Conservation (phyloP, 1,140 invertebrate genomes). For the Philotrypesis tridentata region DNA sequence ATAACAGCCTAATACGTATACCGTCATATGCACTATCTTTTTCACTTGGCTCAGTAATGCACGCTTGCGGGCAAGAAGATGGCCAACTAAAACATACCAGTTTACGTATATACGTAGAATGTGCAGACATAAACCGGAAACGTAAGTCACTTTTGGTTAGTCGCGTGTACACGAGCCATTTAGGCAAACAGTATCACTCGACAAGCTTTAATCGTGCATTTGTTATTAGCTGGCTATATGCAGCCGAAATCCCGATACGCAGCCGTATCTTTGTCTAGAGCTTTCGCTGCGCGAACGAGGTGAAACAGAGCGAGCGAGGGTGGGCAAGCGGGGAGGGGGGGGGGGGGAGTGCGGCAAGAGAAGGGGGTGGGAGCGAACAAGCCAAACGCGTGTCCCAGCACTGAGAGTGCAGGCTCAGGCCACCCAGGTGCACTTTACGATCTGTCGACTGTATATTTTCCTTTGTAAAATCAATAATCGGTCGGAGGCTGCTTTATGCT, state of each 20-base stretch:
- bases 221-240: constrained; percentile 1
- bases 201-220: constrained; percentile 24
- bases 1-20: not conserved
- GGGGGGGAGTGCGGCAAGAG: no score
- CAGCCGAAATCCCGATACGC: not conserved
- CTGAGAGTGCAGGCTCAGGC: not conserved
- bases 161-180: not conserved
- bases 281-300: not conserved
- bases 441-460: constrained; percentile 43
- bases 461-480: constrained; percentile 48
- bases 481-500: constrained; percentile 16
- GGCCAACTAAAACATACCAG: not conserved
- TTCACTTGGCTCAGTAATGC: not conserved
- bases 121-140: not conserved
- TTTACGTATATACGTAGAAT: not conserved
- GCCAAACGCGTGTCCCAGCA: not conserved
- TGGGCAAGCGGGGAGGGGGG: not conserved
- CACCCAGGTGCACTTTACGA: constrained; percentile 32
- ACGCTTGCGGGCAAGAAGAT: no score
- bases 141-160: not conserved
- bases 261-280: not conserved
- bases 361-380: not conserved
- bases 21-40: not conserved
- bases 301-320: not conserved
- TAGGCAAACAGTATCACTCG: not conserved